phyloP scores from a whole-genome alignment of 2,888 invertebrate genomes.

The Apodemia mormo region DNA sequence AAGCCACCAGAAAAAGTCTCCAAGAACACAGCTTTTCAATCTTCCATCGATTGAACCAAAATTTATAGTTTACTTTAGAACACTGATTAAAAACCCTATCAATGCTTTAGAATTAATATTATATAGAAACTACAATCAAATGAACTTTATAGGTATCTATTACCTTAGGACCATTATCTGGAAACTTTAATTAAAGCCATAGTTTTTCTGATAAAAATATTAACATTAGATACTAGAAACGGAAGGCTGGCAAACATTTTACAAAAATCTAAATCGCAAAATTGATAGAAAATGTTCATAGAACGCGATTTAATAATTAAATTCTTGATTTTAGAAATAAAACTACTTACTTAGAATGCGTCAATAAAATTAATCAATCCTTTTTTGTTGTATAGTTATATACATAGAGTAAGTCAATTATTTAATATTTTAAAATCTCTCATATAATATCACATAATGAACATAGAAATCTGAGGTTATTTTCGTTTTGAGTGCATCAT shows the following conservation, averaged over 20 bases:
- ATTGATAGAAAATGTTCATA: no score
- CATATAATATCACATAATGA: not conserved
- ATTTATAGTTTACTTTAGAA: not conserved
- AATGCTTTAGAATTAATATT: not conserved
- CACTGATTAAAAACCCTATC: no score
- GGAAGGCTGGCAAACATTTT: no score
- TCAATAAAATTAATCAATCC: no score
- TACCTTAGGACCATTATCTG: not conserved
- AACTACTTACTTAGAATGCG: no score
- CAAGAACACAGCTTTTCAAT: no score
- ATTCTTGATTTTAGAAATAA: no score
- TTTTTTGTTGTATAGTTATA: no score
- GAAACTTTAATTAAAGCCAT: not conserved
- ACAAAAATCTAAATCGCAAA: no score
- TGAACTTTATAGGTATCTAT: not conserved
- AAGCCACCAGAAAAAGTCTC: no score
- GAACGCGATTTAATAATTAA: no score
- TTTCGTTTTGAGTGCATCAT: slow-evolving; percentile 1
- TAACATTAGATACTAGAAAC: not conserved
- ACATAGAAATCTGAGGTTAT: not conserved
- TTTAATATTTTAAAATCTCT: not conserved
- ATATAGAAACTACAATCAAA: not conserved
- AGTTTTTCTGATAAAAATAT: not conserved
- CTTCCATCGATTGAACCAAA: no score
- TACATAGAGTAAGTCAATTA: not conserved